Percentiles rank a stretch among this genome's conserved stretches.
phyloP scores from a whole-genome alignment of 1,140 invertebrate species.

The Neodiprion virginianus region DNA sequence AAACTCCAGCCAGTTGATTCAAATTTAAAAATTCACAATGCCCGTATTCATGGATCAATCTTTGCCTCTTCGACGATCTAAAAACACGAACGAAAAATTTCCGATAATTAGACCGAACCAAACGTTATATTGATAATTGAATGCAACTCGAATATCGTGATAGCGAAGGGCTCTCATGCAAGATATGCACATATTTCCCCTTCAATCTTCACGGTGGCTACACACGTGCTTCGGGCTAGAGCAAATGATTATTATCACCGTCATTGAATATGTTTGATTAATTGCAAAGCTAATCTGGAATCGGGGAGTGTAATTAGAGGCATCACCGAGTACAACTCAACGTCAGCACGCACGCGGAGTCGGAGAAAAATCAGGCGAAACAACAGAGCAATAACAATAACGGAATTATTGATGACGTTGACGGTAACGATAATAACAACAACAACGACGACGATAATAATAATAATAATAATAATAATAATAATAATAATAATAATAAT shows the following conservation, averaged over 20 bases:
- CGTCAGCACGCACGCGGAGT: background rate
- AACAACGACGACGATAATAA: background rate
- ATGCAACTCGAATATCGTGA: too few species aligned
- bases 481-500: background rate
- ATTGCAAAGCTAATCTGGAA: constrained; percentile 25
- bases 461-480: background rate
- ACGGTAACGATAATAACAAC: background rate
- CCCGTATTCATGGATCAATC: too few species aligned
- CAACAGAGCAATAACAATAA: background rate
- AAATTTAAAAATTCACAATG: too few species aligned
- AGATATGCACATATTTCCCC: too few species aligned
- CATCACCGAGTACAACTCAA: background rate
- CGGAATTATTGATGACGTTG: background rate
- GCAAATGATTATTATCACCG: background rate
- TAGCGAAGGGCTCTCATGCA: too few species aligned
- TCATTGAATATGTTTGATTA: constrained; percentile 32
- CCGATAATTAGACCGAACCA: too few species aligned
- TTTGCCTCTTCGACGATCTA: too few species aligned
- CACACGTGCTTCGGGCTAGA: background rate
- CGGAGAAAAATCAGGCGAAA: background rate
- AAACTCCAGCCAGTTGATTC: too few species aligned
- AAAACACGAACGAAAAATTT: too few species aligned
- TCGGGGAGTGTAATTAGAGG: background rate
- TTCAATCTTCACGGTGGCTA: background rate
- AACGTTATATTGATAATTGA: too few species aligned